These are phyloP conservation scores for Bucco capensis DNA, from an alignment of 2,113 vertebrate species.

Conservation along the genomic window DNA sequence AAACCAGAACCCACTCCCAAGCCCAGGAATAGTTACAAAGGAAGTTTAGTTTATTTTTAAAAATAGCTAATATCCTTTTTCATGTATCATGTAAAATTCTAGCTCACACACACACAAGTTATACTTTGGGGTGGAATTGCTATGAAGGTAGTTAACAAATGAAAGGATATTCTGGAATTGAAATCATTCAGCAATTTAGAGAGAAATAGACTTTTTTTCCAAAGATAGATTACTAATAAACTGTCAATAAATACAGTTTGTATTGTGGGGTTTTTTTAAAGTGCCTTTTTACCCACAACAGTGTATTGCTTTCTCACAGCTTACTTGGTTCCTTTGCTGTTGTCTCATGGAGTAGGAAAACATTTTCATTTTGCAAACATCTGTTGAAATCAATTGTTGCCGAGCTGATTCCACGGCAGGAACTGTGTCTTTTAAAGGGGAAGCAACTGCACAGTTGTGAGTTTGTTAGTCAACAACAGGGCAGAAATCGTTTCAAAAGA, in stretches of 20 bases:
- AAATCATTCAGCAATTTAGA: not conserved
- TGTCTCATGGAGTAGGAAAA: not conserved
- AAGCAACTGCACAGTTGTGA: not conserved
- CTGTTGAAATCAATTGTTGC: not conserved
- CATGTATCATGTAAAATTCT: not conserved
- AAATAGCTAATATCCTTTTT: not conserved
- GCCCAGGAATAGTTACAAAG: constrained; percentile 18
- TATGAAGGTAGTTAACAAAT: not conserved
- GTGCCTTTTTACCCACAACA: not conserved
- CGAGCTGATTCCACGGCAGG: not conserved
- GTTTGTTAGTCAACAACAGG: not conserved
- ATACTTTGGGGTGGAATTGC: not conserved
- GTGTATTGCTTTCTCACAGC: not conserved
- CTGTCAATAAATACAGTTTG: not conserved
- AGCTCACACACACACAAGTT: not conserved
- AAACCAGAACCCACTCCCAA: not conserved
- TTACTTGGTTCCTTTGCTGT: not conserved
- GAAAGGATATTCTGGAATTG: not conserved
- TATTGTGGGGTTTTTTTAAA: not conserved
- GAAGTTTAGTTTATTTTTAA: constrained; percentile 34
- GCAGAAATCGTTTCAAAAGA: not conserved
- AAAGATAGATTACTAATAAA: not conserved
- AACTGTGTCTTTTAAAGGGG: not conserved
- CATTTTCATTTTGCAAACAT: not conserved
- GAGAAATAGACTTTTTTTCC: not conserved